A percentile compares a stretch with the other conserved stretches of the same genome.
phyloP scores from a whole-genome alignment of 1,140 invertebrate genomes.

The Acromyrmex echinatior region DNA sequence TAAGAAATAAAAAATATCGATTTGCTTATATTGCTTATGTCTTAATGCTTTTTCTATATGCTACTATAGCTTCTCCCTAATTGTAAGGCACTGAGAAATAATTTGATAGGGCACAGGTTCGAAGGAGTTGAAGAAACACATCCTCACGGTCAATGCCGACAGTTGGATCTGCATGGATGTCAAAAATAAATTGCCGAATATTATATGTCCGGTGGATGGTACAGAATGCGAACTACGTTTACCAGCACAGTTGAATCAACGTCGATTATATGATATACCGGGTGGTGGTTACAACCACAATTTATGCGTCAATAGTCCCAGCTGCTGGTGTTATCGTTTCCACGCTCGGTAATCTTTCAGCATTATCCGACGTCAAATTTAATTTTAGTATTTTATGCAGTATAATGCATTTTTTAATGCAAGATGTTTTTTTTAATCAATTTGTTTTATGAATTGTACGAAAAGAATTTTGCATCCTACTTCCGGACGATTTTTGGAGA shows the following conservation, averaged over 20 bases:
- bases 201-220: conserved; percentile 88
- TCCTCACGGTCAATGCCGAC: conserved; percentile 87
- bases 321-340: conserved; percentile 75
- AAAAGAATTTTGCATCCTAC: conserved; percentile 85
- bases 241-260: conserved; percentile 86
- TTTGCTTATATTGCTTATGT: no score
- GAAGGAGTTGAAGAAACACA: conserved; percentile 87
- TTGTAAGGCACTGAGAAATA: no score
- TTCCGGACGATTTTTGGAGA: conserved; percentile 86
- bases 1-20: no score
- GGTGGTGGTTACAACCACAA: conserved; percentile 92
- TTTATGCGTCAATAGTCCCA: conserved; percentile 88
- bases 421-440: not conserved
- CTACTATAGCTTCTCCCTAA: no score
- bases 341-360: conserved; percentile 76
- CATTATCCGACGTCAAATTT: not conserved
- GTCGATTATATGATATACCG: conserved; percentile 84
- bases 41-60: no score
- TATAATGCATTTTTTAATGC: not conserved
- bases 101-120: conserved; percentile 76
- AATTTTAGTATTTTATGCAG: not conserved
- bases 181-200: conserved; percentile 76
- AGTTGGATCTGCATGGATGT: conserved; percentile 86
- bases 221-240: conserved; percentile 91
- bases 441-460: not conserved